Conservation (phyloP, 2,113 vertebrate genomes). For the Heteronetta atricapilla region DNA sequence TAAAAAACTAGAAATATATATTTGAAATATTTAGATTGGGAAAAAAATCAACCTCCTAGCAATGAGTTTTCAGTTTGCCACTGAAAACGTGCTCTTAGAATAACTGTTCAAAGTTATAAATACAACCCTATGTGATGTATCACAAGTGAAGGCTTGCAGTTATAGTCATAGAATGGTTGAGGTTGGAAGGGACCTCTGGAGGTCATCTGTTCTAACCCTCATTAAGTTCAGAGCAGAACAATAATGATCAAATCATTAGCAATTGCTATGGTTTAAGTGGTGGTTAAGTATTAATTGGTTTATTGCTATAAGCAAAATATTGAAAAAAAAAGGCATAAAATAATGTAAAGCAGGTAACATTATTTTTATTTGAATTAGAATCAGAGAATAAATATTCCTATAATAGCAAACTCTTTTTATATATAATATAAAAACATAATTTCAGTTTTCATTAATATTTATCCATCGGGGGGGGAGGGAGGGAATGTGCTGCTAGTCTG, state of each 20-base stretch:
- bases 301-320: background rate
- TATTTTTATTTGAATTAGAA: background rate
- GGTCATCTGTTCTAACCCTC: background rate
- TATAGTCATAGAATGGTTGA: background rate
- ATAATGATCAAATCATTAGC: background rate
- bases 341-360: background rate
- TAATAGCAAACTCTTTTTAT: background rate
- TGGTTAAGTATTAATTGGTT: background rate
- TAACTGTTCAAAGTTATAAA: background rate
- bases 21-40: background rate
- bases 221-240: background rate
- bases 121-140: background rate
- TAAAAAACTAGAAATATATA: conserved; percentile 1
- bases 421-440: background rate
- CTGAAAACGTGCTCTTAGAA: background rate
- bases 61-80: background rate
- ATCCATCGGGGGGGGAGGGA: background rate
- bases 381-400: background rate
- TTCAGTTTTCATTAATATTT: background rate
- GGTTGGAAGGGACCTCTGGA: background rate
- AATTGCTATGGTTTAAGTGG: background rate
- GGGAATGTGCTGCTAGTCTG: background rate
- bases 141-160: background rate
- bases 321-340: background rate
- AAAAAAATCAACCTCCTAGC: background rate